Evolutionary conservation across 2,797 vertebrate genomes (phyloP).

Genomic region (Poecile montanus): DNA sequence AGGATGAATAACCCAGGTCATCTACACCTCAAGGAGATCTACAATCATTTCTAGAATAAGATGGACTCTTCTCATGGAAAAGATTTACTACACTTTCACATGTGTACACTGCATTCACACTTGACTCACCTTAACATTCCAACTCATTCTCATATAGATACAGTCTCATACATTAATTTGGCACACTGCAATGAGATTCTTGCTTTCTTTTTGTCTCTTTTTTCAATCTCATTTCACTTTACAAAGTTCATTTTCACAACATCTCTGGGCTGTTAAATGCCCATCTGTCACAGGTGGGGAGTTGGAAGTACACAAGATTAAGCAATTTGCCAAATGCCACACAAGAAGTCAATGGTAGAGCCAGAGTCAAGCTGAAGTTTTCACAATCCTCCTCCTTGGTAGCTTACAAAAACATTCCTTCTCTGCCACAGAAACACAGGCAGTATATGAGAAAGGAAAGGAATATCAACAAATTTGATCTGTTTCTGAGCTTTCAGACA

Average conservation of each 20-base stretch:
- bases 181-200: not conserved
- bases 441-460: not conserved
- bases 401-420: not conserved
- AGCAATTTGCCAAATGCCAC: not conserved
- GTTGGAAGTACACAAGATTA: not conserved
- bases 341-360: not conserved
- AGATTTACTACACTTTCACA: not conserved
- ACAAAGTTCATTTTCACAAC: not conserved
- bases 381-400: not conserved
- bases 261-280: not conserved
- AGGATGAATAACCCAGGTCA: not conserved
- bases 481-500: slow-evolving; percentile 1
- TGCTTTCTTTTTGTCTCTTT: not conserved
- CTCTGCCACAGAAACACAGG: not conserved
- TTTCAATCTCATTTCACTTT: not conserved
- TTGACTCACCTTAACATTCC: slow-evolving; percentile 5
- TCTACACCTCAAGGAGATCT: not conserved
- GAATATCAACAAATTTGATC: slow-evolving; percentile 8
- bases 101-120: not conserved
- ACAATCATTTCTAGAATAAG: not conserved
- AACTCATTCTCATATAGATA: not conserved
- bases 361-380: not conserved
- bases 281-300: slow-evolving; percentile 1
- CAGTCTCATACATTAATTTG: not conserved
- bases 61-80: not conserved